Evolutionary conservation across 2,797 vertebrate species (phyloP), one percentile per base, ranked within the genome.

Genomic region (Catharus ustulatus): DNA sequence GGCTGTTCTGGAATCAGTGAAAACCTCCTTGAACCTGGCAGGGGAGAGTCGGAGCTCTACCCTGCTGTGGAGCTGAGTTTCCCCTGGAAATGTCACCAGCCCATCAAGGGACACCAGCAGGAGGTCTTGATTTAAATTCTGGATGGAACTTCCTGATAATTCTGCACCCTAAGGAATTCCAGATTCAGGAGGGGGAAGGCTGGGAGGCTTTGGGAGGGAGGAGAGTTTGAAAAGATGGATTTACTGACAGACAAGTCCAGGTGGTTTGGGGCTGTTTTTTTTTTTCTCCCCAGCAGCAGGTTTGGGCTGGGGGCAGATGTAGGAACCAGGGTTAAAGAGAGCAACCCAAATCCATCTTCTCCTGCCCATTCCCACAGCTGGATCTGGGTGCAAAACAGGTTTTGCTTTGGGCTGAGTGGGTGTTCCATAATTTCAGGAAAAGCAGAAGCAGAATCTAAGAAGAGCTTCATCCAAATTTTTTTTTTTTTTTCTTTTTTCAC

Each of bases 11-110:
- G 76, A 77, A 92, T 76, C 69, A 68, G 48, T 55, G 73, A 71
- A 38, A 34, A 87, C 21, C 81, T 84, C 86, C 66, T 74, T 84
- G 74, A 95, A 66, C n/a, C 76, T 90, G 76, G 87, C 67, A 77
- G 71, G 82, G 68, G 94, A 20, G 58, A 73, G 71, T 46, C 63
- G 90, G 73, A 96, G 87, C 67, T 86, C 63, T 43, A 29, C 48
- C 55, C 64, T 57, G 5, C 40, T n/a, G 78, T 59, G 90, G 54
- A 62, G 81, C 32, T 77, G 71, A 49, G 51, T 62, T 91, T 86
- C 88, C 69, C n/a, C 52, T 49, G 91, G 90, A 96, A 96, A 92
- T 84, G 79, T 72, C 96, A 84, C 79, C 48, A 84, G 69, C 75
- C 84, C 84, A 58, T 79, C 5, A 9, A 94, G 82, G 73, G 59